These are phyloP conservation scores for Poeciliopsis gracilis DNA, from an alignment of 2,797 vertebrate genomes.

Conservation along the genomic window DNA sequence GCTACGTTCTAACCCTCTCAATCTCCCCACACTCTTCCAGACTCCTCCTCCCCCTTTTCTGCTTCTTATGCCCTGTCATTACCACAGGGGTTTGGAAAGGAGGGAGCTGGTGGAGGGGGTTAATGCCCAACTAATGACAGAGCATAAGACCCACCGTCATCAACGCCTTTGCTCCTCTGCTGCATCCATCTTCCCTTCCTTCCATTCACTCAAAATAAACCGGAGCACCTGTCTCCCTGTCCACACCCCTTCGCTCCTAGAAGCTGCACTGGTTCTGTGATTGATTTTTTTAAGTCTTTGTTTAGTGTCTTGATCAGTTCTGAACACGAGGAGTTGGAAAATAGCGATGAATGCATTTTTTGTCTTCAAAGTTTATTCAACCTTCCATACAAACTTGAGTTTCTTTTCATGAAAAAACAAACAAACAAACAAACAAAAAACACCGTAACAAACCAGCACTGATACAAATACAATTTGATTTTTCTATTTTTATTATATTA, in stretches of 20 bases:
- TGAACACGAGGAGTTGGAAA: conserved; percentile 22
- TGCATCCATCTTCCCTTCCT: conserved; percentile 45
- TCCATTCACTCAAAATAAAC: conserved; percentile 60
- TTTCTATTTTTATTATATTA: not conserved
- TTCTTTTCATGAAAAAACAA: not conserved
- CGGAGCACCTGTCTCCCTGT: conserved; percentile 66
- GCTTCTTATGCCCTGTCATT: conserved; percentile 80
- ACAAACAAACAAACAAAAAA: not conserved
- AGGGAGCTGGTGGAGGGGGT: conserved; percentile 51
- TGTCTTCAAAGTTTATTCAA: conserved; percentile 9
- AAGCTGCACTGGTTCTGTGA: conserved; percentile 24
- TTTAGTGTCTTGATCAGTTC: conserved; percentile 48
- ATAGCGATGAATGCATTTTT: conserved; percentile 28
- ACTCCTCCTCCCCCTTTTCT: conserved; percentile 48
- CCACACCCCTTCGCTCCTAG: conserved; percentile 25
- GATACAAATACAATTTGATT: not conserved
- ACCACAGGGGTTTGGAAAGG: conserved; percentile 63
- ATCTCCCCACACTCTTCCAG: conserved; percentile 64
- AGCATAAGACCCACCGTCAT: conserved; percentile 70
- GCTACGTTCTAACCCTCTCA: conserved; percentile 73
- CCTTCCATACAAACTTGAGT: not conserved
- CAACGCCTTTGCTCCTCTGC: conserved; percentile 64
- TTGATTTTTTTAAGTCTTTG: conserved; percentile 63
- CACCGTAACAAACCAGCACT: not conserved
- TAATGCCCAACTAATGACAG: conserved; percentile 85